Evolutionary conservation across 2,888 invertebrate genomes (phyloP), one percentile per base, ranked within the genome.

Genomic region (Cheilosia pagana): DNA sequence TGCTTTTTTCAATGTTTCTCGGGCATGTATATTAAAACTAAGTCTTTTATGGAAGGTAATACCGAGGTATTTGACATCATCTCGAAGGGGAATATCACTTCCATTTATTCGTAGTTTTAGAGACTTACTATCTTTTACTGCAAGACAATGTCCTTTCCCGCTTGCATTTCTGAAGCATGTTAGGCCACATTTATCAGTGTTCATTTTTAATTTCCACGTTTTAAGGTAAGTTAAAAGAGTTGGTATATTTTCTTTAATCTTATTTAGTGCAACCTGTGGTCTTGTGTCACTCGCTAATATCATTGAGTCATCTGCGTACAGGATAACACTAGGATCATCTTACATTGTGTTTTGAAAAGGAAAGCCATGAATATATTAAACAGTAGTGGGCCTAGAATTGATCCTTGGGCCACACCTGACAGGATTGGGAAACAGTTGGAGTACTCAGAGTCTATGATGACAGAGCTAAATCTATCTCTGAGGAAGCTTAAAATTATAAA

Each of bases 131-230:
- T 72, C 52, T 19, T 28, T 50, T 8, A 71, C 57, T 19, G 59
- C 72, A 14, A 62, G n/a, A 12, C 21, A 35, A 19, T 60, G 60
- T 2, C 60, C 60, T 43, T 52, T 71, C 10, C 52, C 70, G 12
- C 60, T 59, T 31, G 39, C 52, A 41, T 50, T 60, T 52, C 70
- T 43, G 41, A 57, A 70, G 25, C 60, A 60, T 21, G 43, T 43
- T 43, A 60, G 5, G 21, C 43, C 60, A 45, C 21, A 60, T 60
- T 43, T 28, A 25, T 16, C 52, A 25, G 16, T 60, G 10, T 63
- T 48, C 3, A 63, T 48, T 43, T 59, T 59, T 14, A 57, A 16
- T 23, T 16, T n/a, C 2, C 16, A 45, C 25, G 23, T 60, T 10
- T 43, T 45, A n/a, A 60, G 25, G 8, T 60, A 25, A 45, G 14